Base-by-base conservation (phyloP, 37 sponge, comb jelly and placozoan genomes). In the Theonella swinhoei region DNA sequence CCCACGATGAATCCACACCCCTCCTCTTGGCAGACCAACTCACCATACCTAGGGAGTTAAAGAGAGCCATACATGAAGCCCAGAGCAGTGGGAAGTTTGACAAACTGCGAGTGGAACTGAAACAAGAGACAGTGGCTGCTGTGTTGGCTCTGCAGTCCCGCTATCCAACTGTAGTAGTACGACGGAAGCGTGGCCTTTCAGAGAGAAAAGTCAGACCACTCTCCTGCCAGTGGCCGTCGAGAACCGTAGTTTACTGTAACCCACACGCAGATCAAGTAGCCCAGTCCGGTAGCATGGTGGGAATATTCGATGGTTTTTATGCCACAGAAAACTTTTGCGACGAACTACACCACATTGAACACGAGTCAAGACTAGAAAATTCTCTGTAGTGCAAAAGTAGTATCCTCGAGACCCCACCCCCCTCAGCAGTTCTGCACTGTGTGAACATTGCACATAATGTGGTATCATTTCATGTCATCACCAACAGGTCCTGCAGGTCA, bases 401-500 rank as follows among this genome's bases (percentile, higher is more conserved):
- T n/a, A n/a, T n/a, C n/a, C n/a, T n/a, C n/a, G n/a, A n/a, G n/a
- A n/a, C n/a, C n/a, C n/a, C n/a, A n/a, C n/a, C n/a, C n/a, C n/a
- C n/a, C n/a, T n/a, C n/a, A n/a, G n/a, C n/a, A n/a, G n/a, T n/a
- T n/a, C n/a, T n/a, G n/a, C n/a, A n/a, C n/a, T n/a, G n/a, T n/a
- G n/a, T n/a, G n/a, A n/a, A n/a, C n/a, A n/a, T n/a, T n/a, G n/a
- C n/a, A n/a, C n/a, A n/a, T n/a, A n/a, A n/a, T n/a, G n/a, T n/a
- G 77, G 88, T 92, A 23, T 36, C 90, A 2, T 84, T 76, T 4
- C 84, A 85, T 85, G 84, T 89, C 70, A 84, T 41, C 70, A 83
- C 84, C 76, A 79, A 64, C 19, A 43, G 90, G n/a, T 80, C 42
- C 24, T 69, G 90, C 8, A 73, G 47, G n/a, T n/a, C n/a, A n/a